A percentile compares a stretch with the other conserved stretches of the same genome.
Conservation (phyloP, 1,140 invertebrate species). For the Lepidostoma basale region DNA sequence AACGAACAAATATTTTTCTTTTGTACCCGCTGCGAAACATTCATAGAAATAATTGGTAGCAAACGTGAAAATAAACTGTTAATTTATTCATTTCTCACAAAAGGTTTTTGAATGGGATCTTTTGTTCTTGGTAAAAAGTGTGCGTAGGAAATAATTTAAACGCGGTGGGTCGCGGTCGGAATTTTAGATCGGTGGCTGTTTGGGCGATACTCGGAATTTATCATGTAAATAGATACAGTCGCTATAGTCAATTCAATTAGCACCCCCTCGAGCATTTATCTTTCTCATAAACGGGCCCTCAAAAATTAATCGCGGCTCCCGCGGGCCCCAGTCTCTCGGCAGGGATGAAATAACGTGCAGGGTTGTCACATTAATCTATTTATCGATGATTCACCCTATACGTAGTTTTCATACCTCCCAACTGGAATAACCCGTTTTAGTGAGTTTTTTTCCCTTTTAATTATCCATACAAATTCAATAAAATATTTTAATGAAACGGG, state of each 20-base stretch:
- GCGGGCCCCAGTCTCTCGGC: background rate
- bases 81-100: constrained; percentile 11
- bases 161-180: background rate
- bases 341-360: too few relatives aligned
- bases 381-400: too few relatives aligned
- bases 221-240: constrained; percentile 32
- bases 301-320: constrained; percentile 38
- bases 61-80: constrained; percentile 14
- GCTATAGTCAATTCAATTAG: constrained; percentile 36
- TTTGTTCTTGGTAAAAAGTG: constrained; percentile 8
- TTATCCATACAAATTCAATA: too few relatives aligned
- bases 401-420: too few relatives aligned
- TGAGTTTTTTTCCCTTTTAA: too few relatives aligned
- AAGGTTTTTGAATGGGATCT: background rate
- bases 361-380: too few relatives aligned
- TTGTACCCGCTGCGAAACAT: too few relatives aligned
- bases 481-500: too few relatives aligned
- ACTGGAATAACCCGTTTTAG: too few relatives aligned
- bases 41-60: too few relatives aligned
- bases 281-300: constrained; percentile 37
- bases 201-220: constrained; percentile 10
- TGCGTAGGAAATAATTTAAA: constrained; percentile 8
- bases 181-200: constrained; percentile 14
- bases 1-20: too few relatives aligned
- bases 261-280: constrained; percentile 33